Evolutionary conservation across 2,113 vertebrate species (phyloP), one percentile per base, ranked within the genome.

Genomic region (Aphyosemion australe): DNA sequence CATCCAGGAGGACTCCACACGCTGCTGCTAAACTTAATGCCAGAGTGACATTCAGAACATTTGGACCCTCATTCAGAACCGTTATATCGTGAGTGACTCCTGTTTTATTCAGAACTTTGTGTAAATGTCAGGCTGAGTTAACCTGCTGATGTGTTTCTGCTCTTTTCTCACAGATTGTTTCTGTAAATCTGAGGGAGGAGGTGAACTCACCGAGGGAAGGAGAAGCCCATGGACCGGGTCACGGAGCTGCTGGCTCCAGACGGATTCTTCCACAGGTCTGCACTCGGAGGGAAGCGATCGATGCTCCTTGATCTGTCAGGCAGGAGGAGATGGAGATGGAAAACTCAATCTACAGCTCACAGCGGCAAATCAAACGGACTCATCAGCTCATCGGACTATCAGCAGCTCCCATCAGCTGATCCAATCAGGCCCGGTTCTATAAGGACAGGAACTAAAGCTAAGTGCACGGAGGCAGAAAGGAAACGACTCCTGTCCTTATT

Each of bases 271-370:
- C 59, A 13, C 80, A 14, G 56, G 49, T 58, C 54, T 83, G 82
- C 76, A 62, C 76, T 39, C n/a, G n/a, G 51, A 47, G 69, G 75
- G 85, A 56, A 60, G 80, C 47, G 54, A 80, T 85, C 73, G 74
- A 85, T 86, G 64, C 69, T 59, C 63, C 73, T 80, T 82, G 79
- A 83, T 83, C 73, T 21, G 8, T 62, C 78, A 63, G 53, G 80
- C 53, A 54, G 80, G 75, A 72, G 62, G 19, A 72, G 55, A 61
- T 19, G 11, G 19, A 52, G 55, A 69, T 4, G 31, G 67, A 76
- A 59, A 76, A 68, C 58, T 79, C 75, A 84, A 80, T 84, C 50
- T 61, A 69, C 69, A 46, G 72, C 72, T 72, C 74, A 2, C 70
- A 66, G 76, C 37, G 6, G 37, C 2, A 49, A 78, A 57, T 71